Percentiles rank a stretch among this genome's conserved stretches.
These are phyloP conservation scores for Charanyca ferruginea DNA, from an alignment of 2,888 invertebrate species.

Conservation along the genomic window DNA sequence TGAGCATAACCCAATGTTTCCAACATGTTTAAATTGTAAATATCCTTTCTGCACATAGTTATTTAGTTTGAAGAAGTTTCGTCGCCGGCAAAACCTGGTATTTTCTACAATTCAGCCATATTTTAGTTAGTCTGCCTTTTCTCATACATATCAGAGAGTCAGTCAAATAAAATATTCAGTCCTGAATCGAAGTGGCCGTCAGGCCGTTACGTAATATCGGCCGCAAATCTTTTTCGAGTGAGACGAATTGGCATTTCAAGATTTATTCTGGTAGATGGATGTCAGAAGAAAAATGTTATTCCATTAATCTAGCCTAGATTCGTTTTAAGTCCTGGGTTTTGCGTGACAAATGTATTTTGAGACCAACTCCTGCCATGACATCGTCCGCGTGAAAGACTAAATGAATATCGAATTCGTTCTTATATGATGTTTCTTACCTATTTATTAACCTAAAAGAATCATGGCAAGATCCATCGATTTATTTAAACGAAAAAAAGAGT, in stretches of 20 bases:
- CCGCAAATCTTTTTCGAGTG: not conserved
- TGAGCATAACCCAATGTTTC: too few relatives aligned
- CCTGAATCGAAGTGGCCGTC: slow-evolving; percentile 1
- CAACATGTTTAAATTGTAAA: too few relatives aligned
- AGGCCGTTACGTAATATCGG: not conserved
- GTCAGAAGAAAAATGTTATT: slow-evolving; percentile 8
- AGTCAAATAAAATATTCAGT: slow-evolving; percentile 17
- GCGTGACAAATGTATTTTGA: not conserved
- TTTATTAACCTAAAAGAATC: too few relatives aligned
- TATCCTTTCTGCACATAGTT: too few relatives aligned
- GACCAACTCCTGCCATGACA: too few relatives aligned
- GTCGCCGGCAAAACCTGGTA: too few relatives aligned
- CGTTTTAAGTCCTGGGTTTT: not conserved
- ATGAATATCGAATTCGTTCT: too few relatives aligned
- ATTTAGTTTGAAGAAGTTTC: too few relatives aligned
- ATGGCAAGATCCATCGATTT: too few relatives aligned
- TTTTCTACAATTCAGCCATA: not conserved
- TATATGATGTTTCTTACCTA: too few relatives aligned
- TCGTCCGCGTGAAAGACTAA: too few relatives aligned
- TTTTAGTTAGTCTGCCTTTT: not conserved
- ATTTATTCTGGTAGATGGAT: slow-evolving; percentile 14
- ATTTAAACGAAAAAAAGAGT: too few relatives aligned
- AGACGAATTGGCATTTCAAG: slow-evolving; percentile 6
- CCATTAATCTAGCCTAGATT: slow-evolving; percentile 1
- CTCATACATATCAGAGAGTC: not conserved